Evolutionary conservation across 2,888 invertebrate species (phyloP), one percentile per base, ranked within the genome.

Genomic region (Phragmatobia fuliginosa): DNA sequence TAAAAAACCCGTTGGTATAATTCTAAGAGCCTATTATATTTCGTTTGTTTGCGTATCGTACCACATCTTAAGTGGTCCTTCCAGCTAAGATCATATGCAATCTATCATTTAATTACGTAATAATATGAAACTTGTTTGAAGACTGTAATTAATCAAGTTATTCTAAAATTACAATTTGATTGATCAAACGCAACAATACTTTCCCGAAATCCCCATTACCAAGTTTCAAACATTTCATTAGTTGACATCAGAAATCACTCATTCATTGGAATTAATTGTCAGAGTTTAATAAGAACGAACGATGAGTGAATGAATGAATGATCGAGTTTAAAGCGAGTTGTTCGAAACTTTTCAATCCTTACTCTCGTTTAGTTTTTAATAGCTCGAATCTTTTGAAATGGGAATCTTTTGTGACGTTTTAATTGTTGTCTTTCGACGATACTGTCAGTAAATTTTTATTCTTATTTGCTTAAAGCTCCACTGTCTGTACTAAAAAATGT

Each of bases 251-350:
- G 67, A 74, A 62, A 77, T 73, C 65, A 45, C 67, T 67, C 70
- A 64, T 67, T 73, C 73, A 71, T 73, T 75, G 61, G 60, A 25
- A 74, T 71, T 83, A 83, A 83, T 79, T 77, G 77, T 76, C 41
- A 62, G 77, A 77, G 72, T 79, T 83, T 73, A 76, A 81, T 79
- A 80, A 83, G 78, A 76, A 74, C 63, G 67, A 61, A 38, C 56
- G 45, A 63, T 74, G 76, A 74, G 61, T 66, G 81, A 79, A 79
- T 83, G 79, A 79, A 79, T 81, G 77, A 81, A 81, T 83, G 81
- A 83, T 81, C 77, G 66, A 82, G 75, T 83, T 82, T 81, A 66
- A 73, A 82, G 79, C 74, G 81, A 83, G 72, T 81, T 81, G 79
- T 73, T 77, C 21, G 58, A 65, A 83, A 79, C 74, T 81, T 82